These are phyloP conservation scores for Cantharis rustica DNA, from an alignment of 2,888 invertebrate species.

Conservation along the genomic window DNA sequence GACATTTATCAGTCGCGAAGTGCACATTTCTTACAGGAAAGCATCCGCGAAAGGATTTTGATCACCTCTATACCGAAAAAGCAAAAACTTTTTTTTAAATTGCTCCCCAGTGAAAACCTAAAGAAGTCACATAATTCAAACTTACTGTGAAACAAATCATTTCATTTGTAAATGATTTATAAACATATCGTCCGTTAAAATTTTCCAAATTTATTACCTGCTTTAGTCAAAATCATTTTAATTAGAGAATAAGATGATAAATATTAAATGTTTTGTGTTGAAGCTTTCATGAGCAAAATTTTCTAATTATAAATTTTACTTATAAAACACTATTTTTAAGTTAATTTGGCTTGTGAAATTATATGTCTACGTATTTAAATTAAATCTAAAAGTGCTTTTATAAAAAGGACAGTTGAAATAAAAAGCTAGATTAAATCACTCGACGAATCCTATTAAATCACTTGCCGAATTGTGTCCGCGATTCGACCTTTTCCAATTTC, in stretches of 20 bases:
- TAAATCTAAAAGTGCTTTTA: background rate
- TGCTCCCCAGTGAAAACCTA: slow-evolving; percentile 12
- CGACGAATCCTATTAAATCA: background rate
- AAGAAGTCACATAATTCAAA: slow-evolving; percentile 9
- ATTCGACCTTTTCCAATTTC: background rate
- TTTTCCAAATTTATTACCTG: background rate
- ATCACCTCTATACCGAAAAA: slow-evolving; percentile 20
- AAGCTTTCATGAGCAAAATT: background rate
- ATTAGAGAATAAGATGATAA: background rate
- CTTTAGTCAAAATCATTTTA: background rate
- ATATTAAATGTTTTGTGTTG: background rate
- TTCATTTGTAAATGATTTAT: background rate
- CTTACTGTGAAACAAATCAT: background rate
- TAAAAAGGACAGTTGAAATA: background rate
- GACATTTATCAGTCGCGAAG: slow-evolving; percentile 22
- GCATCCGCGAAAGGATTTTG: slow-evolving; percentile 21
- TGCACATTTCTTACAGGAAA: slow-evolving; percentile 22
- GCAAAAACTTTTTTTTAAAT: slow-evolving; percentile 13
- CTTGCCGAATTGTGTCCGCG: background rate
- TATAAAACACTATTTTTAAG: background rate
- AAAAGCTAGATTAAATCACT: background rate
- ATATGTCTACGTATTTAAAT: background rate
- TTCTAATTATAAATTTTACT: background rate
- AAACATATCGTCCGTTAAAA: background rate
- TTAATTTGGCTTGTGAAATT: background rate